A percentile compares a stretch with the other conserved stretches of the same genome.
Conservation (phyloP, 2,888 invertebrate genomes). For the Protonemura montana region DNA sequence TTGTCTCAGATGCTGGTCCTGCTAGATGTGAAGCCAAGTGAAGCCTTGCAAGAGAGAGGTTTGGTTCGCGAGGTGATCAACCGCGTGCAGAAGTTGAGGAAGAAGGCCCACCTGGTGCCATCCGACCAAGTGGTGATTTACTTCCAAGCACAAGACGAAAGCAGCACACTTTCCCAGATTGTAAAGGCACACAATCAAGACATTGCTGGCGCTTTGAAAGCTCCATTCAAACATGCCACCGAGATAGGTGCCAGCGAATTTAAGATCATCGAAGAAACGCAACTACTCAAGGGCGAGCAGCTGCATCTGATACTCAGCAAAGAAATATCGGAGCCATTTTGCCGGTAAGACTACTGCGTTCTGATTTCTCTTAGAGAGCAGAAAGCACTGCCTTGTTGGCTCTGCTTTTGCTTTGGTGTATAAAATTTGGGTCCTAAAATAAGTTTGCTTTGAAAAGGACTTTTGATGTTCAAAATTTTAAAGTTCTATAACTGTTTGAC, state of each 20-base stretch:
- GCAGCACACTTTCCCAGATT: constrained; percentile 71
- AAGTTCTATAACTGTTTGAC: too few species aligned
- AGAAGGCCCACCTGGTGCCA: constrained; percentile 91
- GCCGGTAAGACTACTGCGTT: constrained; percentile 46
- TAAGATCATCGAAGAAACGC: constrained; percentile 73
- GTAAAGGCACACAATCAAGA: constrained; percentile 75
- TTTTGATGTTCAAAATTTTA: too few species aligned
- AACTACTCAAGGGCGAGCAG: constrained; percentile 74
- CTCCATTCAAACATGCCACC: constrained; percentile 69
- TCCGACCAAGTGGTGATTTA: constrained; percentile 88
- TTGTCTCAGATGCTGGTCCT: constrained; percentile 74
- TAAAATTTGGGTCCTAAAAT: too few species aligned
- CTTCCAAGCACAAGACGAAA: constrained; percentile 68
- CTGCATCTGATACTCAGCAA: constrained; percentile 76
- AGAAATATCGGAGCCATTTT: constrained; percentile 46
- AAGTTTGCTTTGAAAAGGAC: too few species aligned
- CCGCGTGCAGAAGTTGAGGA: constrained; percentile 93
- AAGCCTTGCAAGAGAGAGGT: constrained; percentile 92
- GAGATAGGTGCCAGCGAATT: constrained; percentile 61
- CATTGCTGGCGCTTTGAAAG: constrained; percentile 84
- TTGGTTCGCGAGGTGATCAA: constrained; percentile 95
- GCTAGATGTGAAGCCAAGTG: constrained; percentile 87
- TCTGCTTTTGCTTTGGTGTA: background rate
- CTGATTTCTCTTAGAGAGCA: background rate
- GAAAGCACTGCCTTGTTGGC: background rate